These are phyloP conservation scores for Gandaritis pyraliata DNA, from an alignment of 2,888 invertebrate genomes.

Conservation along the genomic window DNA sequence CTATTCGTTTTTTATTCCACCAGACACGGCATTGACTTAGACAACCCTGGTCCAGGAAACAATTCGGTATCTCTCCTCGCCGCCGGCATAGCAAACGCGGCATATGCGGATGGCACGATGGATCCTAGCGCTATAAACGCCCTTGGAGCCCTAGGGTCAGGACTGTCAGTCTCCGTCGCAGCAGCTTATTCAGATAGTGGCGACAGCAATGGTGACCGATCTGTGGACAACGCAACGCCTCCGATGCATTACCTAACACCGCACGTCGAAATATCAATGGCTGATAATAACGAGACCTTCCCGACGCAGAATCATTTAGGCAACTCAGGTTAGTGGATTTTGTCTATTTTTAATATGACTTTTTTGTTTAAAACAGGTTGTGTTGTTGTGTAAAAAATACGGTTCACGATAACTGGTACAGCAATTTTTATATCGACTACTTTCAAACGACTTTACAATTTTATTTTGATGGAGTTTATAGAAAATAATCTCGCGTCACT, in stretches of 20 bases:
- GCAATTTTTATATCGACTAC: no score
- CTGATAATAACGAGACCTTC: constrained; percentile 90
- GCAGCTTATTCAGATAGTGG: constrained; percentile 94
- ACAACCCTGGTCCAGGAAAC: constrained; percentile 93
- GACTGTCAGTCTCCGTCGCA: constrained; percentile 86
- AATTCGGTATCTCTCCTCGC: constrained; percentile 90
- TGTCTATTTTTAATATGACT: no score
- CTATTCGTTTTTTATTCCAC: constrained; percentile 35
- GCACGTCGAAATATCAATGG: constrained; percentile 95
- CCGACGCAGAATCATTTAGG: constrained; percentile 79
- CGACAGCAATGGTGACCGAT: constrained; percentile 91
- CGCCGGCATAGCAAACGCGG: constrained; percentile 85
- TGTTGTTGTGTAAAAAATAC: no score
- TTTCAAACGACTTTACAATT: no score
- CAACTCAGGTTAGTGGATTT: constrained; percentile 59
- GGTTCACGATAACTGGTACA: no score
- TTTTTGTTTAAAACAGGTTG: no score
- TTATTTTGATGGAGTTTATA: no score
- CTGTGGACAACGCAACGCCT: constrained; percentile 94
- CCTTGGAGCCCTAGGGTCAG: constrained; percentile 84
- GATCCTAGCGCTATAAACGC: constrained; percentile 80
- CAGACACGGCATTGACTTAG: constrained; percentile 95
- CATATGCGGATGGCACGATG: constrained; percentile 83
- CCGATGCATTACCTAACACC: constrained; percentile 96
- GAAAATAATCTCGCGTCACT: no score